Conservation (phyloP, 2,113 vertebrate genomes). For the Fregetta grallaria region DNA sequence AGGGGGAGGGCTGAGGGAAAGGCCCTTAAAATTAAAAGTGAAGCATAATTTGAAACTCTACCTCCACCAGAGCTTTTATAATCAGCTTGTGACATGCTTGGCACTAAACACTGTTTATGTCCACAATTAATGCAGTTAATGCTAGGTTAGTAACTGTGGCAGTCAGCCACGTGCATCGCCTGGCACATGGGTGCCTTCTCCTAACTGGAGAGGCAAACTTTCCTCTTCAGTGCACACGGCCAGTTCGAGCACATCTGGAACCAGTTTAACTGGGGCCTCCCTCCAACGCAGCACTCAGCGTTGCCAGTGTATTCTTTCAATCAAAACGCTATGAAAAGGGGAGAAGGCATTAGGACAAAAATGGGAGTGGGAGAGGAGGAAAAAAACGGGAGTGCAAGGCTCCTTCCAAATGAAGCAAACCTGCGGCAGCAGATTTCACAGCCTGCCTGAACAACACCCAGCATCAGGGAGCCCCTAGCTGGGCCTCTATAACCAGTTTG, state of each 20-base stretch:
- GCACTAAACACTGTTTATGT: constrained; percentile 35
- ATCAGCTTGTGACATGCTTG: constrained; percentile 49
- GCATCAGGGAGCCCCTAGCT: not conserved
- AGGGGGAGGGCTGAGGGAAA: not conserved
- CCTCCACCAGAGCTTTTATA: constrained; percentile 8
- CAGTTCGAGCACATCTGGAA: constrained; percentile 14
- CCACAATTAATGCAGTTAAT: constrained; percentile 42
- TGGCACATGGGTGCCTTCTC: constrained; percentile 26
- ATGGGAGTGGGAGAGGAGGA: not conserved
- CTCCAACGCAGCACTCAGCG: not conserved
- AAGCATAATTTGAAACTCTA: constrained; percentile 30
- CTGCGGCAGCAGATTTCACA: not conserved
- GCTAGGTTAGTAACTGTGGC: not conserved
- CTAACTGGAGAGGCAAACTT: not conserved
- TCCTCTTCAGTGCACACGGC: accelerated
- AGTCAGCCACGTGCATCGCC: constrained; percentile 17
- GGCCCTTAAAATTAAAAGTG: constrained; percentile 2
- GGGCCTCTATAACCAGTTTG: not conserved
- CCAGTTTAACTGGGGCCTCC: not conserved
- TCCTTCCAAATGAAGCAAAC: not conserved
- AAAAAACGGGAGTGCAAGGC: not conserved
- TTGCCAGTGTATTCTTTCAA: not conserved
- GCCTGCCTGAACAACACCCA: not conserved
- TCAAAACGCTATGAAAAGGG: not conserved
- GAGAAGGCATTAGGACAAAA: not conserved